Evolutionary conservation across 2,888 invertebrate species (phyloP).

Genomic region (Meteorus cinctellus): DNA sequence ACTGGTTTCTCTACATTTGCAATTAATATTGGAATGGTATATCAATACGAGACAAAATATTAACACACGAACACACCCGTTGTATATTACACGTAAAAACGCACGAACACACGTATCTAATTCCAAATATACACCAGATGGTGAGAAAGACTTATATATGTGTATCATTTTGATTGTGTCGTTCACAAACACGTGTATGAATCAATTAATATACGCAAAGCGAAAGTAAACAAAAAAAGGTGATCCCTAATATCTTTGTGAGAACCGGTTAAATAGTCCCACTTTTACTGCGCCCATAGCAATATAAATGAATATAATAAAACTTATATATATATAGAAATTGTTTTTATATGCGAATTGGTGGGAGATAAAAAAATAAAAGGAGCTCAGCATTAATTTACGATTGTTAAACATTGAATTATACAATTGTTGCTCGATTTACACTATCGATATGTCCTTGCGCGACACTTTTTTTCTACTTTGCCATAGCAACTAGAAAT

Average conservation of each 20-base stretch:
- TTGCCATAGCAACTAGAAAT: not conserved
- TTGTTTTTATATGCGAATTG: not conserved
- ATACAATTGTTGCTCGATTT: not conserved
- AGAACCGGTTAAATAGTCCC: slow-evolving; percentile 15
- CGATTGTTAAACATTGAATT: not conserved
- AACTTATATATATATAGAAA: not conserved
- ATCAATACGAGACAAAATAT: not conserved
- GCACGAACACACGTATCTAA: not conserved
- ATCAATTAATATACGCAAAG: not conserved
- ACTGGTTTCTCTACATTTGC: slow-evolving; percentile 41
- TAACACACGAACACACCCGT: not conserved
- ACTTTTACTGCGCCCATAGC: slow-evolving; percentile 1
- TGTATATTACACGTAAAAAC: not conserved
- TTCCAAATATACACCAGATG: not conserved
- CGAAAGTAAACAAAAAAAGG: slow-evolving; percentile 13
- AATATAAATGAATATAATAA: not conserved
- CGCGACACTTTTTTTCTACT: not conserved
- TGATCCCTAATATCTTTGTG: not conserved
- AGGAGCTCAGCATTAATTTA: not conserved
- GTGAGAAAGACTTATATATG: not conserved
- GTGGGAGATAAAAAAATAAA: not conserved
- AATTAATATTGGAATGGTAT: slow-evolving; percentile 4
- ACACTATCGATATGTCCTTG: slow-evolving; percentile 23
- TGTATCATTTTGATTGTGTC: not conserved
- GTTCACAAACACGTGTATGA: not conserved